Evolutionary conservation across 2,888 invertebrate genomes (phyloP).

Genomic region (Syritta pipiens): DNA sequence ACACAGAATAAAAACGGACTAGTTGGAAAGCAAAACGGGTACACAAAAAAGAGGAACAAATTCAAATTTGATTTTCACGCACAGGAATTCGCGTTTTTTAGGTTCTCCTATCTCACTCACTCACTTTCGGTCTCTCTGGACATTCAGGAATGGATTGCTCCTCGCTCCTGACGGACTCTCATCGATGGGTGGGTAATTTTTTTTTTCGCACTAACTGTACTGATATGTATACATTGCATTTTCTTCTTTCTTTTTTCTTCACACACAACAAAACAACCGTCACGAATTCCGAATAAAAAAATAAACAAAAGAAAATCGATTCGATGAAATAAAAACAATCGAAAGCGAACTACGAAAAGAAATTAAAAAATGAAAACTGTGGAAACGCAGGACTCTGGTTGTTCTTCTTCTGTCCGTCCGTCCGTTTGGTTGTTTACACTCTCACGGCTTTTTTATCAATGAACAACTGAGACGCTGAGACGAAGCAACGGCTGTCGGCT

Average conservation of each 20-base stretch:
- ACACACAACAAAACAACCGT: slow-evolving; percentile 4
- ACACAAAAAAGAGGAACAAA: background rate
- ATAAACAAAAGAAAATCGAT: slow-evolving; percentile 28
- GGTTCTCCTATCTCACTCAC: background rate
- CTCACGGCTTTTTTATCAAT: slow-evolving; percentile 68
- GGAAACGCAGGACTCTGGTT: slow-evolving; percentile 16
- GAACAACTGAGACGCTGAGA: slow-evolving; percentile 53
- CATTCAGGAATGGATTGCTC: slow-evolving; percentile 27
- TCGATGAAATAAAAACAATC: slow-evolving; percentile 5
- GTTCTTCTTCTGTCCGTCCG: too few species aligned
- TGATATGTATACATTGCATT: slow-evolving; percentile 54
- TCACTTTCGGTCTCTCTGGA: background rate
- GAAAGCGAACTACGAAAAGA: slow-evolving; percentile 17
- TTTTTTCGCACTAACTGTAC: slow-evolving; percentile 34
- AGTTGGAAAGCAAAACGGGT: slow-evolving; percentile 9
- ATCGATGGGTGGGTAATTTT: slow-evolving; percentile 23
- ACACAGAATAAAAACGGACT: too few species aligned
- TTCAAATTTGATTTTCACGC: slow-evolving; percentile 37
- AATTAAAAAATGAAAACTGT: too few species aligned
- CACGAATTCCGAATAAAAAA: background rate
- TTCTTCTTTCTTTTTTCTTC: slow-evolving; percentile 5
- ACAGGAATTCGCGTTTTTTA: slow-evolving; percentile 9
- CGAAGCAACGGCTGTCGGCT: slow-evolving; percentile 17
- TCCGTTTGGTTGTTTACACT: slow-evolving; percentile 54
- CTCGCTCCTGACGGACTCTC: slow-evolving; percentile 6